Percentiles rank a stretch among this genome's conserved stretches.
Conservation (phyloP, 2,113 vertebrate genomes). For the Brachypodius melanocephalos region DNA sequence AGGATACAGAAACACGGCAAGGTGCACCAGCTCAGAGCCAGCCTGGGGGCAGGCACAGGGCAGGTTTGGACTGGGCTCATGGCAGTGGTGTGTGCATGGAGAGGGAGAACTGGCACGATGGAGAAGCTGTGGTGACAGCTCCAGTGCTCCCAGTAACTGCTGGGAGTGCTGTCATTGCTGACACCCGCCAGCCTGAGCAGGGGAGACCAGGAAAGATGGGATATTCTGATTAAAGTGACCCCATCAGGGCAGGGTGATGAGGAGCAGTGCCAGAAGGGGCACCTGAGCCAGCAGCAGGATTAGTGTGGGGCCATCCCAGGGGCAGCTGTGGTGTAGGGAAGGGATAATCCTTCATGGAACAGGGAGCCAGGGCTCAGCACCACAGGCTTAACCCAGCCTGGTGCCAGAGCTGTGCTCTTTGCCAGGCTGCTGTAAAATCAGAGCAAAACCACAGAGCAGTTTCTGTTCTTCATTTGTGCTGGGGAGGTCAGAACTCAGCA, state of each 20-base stretch:
- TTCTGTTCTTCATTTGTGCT: not conserved
- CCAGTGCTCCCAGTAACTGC: not conserved
- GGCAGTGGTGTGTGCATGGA: fast-evolving
- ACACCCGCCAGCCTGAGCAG: not conserved
- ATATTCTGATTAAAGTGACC: not conserved
- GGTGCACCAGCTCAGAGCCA: not conserved
- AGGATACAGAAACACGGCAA: not conserved
- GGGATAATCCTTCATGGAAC: not conserved
- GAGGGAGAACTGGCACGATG: not conserved
- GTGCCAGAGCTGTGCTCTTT: not conserved
- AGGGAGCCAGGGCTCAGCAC: not conserved
- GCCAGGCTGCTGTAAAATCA: not conserved
- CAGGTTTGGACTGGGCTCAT: fast-evolving
- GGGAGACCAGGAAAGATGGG: not conserved
- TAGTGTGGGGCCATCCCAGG: fast-evolving
- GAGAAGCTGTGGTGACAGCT: not conserved
- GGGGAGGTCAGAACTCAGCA: not conserved
- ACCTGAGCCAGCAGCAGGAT: fast-evolving
- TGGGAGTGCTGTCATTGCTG: not conserved
- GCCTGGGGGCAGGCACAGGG: not conserved
- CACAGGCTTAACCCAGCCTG: fast-evolving
- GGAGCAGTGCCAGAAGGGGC: not conserved
- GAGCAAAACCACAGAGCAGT: not conserved
- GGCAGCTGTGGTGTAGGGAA: not conserved
- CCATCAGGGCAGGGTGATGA: fast-evolving